Evolutionary conservation across 2,888 invertebrate species (phyloP), one percentile per base, ranked within the genome.

Genomic region (Aspidapion aeneum): DNA sequence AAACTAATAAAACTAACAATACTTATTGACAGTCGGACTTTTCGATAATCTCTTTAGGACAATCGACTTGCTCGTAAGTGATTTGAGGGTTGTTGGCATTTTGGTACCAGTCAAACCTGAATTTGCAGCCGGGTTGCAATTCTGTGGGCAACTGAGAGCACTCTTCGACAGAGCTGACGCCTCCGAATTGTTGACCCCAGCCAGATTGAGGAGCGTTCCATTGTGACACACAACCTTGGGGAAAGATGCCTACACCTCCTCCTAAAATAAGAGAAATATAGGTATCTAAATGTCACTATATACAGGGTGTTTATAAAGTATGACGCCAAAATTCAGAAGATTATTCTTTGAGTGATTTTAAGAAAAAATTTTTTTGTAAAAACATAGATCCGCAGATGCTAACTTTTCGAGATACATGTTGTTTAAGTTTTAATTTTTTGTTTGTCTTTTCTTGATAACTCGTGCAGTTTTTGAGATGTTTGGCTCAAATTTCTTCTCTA

Each of bases 181-280:
- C 70, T 35, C 67, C 68, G 54, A 67, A 67, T 52, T 68, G 69
- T 16, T 68, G 63, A 35, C 70, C 71, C 71, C 71, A 71, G 16
- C 69, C 70, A 18, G 49, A 54, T 22, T n/a, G n/a, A 5, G 65
- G 64, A 12, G 67, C 58, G 35, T 67, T 55, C 71, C 71, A 70
- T 59, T 70, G 69, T n/a, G 64, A 58, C 19, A 21, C 22, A 52
- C 70, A 71, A 12, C 70, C 70, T 52, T 60, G 52, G 7, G 67
- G 68, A 61, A 66, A 69, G 51, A 67, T 63, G 21, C 71, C 71
- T 1, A 70, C 67, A 55, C 71, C 71, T 48, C 68, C 68, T 57
- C 61, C 62, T 48, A 63, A 65, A 18, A 65, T 17, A 16, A 54
- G 7, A 54, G 12, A n/a, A 7, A 54, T n/a, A n/a, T 54, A 54